Evolutionary conservation across 2,113 vertebrate species (phyloP).

Genomic region (Penelope pileata): DNA sequence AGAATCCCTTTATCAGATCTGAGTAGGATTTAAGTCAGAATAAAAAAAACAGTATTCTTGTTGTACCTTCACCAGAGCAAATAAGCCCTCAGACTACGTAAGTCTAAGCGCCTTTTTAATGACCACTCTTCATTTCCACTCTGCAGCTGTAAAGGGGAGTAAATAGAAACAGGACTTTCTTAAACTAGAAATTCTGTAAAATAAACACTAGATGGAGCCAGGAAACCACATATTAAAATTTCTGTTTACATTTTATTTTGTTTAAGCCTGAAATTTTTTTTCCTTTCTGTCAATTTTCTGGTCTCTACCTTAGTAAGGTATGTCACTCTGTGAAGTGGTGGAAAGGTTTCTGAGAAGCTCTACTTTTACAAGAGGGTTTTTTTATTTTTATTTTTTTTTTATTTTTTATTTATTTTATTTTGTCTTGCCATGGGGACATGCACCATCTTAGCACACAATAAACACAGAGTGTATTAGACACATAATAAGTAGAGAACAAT

Average conservation of each 20-base stretch:
- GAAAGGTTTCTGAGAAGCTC: background rate
- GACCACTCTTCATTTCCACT: background rate
- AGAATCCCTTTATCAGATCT: background rate
- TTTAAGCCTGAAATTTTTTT: background rate
- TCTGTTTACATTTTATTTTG: background rate
- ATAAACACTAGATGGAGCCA: conserved; percentile 57
- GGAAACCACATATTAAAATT: background rate
- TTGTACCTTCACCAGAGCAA: background rate
- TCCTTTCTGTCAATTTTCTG: background rate
- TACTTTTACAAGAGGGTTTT: background rate
- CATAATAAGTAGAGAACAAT: background rate
- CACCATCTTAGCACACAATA: background rate
- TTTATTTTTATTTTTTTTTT: no score
- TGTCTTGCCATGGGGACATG: background rate
- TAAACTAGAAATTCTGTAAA: background rate
- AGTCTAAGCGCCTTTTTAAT: background rate
- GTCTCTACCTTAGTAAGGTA: background rate
- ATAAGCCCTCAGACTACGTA: background rate
- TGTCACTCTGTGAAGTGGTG: background rate
- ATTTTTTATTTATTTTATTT: no score
- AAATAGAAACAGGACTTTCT: background rate
- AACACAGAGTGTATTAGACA: background rate
- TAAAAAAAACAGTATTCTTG: background rate
- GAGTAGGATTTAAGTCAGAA: background rate
- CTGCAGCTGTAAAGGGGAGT: background rate